These are phyloP conservation scores for Rousettus leschenaultii DNA, from an alignment of 2,113 vertebrate species.

Conservation along the genomic window DNA sequence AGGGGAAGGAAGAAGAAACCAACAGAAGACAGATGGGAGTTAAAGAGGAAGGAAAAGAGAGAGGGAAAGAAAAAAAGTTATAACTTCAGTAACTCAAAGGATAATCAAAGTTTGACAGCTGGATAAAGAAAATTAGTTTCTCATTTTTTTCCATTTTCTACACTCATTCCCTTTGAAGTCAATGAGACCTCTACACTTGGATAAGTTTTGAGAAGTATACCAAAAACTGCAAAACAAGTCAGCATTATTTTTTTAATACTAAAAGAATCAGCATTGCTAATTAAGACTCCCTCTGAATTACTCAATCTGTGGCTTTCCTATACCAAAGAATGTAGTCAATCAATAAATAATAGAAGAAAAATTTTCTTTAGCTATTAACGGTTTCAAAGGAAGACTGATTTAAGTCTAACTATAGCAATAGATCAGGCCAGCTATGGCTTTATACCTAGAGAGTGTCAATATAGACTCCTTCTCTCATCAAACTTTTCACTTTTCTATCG, in stretches of 20 bases:
- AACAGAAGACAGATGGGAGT: neutral
- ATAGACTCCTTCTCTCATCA: neutral
- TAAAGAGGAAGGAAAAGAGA: too few species aligned
- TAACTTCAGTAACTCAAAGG: slow-evolving; percentile 27
- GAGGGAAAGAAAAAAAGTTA: neutral
- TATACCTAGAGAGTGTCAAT: neutral
- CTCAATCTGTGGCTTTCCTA: neutral
- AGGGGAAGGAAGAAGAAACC: too few species aligned
- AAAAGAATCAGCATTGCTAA: slow-evolving; percentile 47
- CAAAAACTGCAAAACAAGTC: slow-evolving; percentile 26
- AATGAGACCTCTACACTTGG: slow-evolving; percentile 13
- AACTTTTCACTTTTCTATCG: neutral
- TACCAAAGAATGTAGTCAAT: neutral
- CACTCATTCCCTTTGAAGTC: slow-evolving; percentile 9
- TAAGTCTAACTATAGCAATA: neutral
- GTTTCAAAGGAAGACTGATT: neutral
- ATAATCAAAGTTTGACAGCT: slow-evolving; percentile 18
- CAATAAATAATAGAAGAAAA: neutral
- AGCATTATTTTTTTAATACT: slow-evolving; percentile 39
- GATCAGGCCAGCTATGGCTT: neutral
- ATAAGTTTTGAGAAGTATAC: slow-evolving; percentile 28
- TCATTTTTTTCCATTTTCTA: slow-evolving; percentile 31
- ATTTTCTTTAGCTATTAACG: neutral
- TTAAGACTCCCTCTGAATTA: slow-evolving; percentile 9
- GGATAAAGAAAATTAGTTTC: slow-evolving; percentile 11